A percentile compares a stretch with the other conserved stretches of the same genome.
phyloP scores from a whole-genome alignment of 2,888 invertebrate species.

The Seladonia tumulorum region DNA sequence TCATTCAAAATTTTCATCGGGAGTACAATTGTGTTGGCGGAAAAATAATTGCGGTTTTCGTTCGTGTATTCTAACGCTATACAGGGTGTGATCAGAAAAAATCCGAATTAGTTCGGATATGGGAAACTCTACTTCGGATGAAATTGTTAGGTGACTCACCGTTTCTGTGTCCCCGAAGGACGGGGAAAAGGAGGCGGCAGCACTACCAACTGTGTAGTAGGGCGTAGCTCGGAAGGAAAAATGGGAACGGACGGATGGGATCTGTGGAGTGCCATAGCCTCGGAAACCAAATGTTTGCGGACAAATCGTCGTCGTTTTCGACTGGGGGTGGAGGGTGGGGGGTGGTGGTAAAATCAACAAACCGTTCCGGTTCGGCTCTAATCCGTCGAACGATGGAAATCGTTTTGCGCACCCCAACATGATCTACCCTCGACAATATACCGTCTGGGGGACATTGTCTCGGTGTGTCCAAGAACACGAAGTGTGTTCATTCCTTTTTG shows the following conservation, averaged over 20 bases:
- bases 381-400: slow-evolving; percentile 65
- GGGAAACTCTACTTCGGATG: too few relatives aligned
- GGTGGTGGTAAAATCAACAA: slow-evolving; percentile 74
- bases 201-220: slow-evolving; percentile 14
- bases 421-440: slow-evolving; percentile 32
- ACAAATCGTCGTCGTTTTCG: slow-evolving; percentile 72
- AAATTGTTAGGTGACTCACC: neutral
- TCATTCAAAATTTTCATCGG: neutral
- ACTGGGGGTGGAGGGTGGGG: slow-evolving; percentile 10
- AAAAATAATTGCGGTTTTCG: too few relatives aligned
- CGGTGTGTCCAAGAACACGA: slow-evolving; percentile 42
- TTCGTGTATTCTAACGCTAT: too few relatives aligned
- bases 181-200: slow-evolving; percentile 15
- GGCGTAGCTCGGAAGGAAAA: slow-evolving; percentile 55
- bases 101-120: too few relatives aligned
- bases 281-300: slow-evolving; percentile 71
- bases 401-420: slow-evolving; percentile 51
- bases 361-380: slow-evolving; percentile 58
- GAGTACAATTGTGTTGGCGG: neutral
- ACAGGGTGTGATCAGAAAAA: too few relatives aligned
- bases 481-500: slow-evolving; percentile 21
- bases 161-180: neutral
- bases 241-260: slow-evolving; percentile 56
- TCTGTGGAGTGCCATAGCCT: slow-evolving; percentile 57
- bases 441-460: slow-evolving; percentile 47